Evolutionary conservation across 2,888 invertebrate genomes (phyloP), one percentile per base, ranked within the genome.

Genomic region (Ypsolopha sequella): DNA sequence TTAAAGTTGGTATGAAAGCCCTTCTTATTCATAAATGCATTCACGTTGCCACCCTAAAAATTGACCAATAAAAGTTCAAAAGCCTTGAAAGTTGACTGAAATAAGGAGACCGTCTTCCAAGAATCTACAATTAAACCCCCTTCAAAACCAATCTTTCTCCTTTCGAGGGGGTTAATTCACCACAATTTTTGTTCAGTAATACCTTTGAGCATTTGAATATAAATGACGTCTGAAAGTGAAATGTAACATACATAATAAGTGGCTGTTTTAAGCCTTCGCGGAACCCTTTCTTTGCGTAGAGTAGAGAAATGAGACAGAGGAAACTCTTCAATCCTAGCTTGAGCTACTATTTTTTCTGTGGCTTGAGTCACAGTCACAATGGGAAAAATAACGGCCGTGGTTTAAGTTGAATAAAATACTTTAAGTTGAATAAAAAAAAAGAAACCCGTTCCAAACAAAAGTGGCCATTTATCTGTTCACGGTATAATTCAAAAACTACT

Each of bases 211-310:
- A 86, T 86, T 86, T 86, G 85, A 86, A 86, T 86, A 86, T 86
- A 86, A 85, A 86, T 85, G 82, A 85, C 80, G 85, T 84, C 81
- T 84, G 84, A 85, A 85, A 86, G 84, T 86, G 86, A 86, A 86
- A 85, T 85, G 86, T 86, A 84, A 85, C 86, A 86, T 85, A 85
- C 85, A 86, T 86, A 86, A 86, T 86, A 85, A 86, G 85, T 85
- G 86, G 85, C 84, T 85, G 85, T 84, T 86, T 85, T 86, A 84
- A 84, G 78, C 84, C 72, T 79, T 79, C 74, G 73, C 74, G 76
- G 78, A 84, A 85, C 86, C 86, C 85, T 85, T 85, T 79, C 71
- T 76, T 74, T 73, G 74, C 73, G 73, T 74, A 82, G 85, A 68
- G 75, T 65, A 65, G 48, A 54, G 50, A 39, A 34, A 14, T n/a